Base-by-base conservation (phyloP, 2,888 invertebrate genomes). In the Tetrapedia diversipes region DNA sequence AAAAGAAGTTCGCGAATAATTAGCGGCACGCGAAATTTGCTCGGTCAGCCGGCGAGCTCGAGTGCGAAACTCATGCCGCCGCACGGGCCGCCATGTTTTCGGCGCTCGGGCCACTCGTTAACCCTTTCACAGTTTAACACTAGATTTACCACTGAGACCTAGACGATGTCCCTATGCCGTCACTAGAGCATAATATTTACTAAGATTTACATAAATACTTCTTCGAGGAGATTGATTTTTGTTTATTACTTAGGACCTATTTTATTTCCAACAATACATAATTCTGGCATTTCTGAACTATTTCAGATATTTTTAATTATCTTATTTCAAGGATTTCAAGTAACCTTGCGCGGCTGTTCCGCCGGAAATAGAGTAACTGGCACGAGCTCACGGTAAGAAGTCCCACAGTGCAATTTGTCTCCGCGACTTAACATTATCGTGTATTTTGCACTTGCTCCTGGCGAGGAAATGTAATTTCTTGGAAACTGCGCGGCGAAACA, bases 1-100 rank as follows among this genome's bases (percentile, higher is more conserved):
- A 32, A 37, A 54, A 69, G 47, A 70, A 76, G 29, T 76, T 49
- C 1, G 37, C 57, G 61, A n/a, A 63, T 78, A 78, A 78, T 78
- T 77, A 63, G 53, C 64, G 43, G 45, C 8, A n/a, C 14, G 39
- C 43, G 43, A 47, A 66, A 63, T 67, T 67, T 24, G 54, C 45
- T n/a, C 41, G 76, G 71, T 71, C 76, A 68, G 70, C 61, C 47
- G 10, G 16, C 34, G 61, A 56, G 61, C 32, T 53, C 14, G 22
- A 72, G 39, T 41, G 32, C 41, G 24, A n/a, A 65, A 71, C 29
- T 61, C 32, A 32, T 24, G 32, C 6, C 6, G 11, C 14, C 10
- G 16, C 2, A 19, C 19, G n/a, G 6, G 0, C 0, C 14, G 45
- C 24, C 27, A 19, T 39, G 53, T 57, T 34, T 34, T 14, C 24